These are phyloP conservation scores for Gracilinanus agilis DNA, from an alignment of 2,113 vertebrate species.

Conservation along the genomic window DNA sequence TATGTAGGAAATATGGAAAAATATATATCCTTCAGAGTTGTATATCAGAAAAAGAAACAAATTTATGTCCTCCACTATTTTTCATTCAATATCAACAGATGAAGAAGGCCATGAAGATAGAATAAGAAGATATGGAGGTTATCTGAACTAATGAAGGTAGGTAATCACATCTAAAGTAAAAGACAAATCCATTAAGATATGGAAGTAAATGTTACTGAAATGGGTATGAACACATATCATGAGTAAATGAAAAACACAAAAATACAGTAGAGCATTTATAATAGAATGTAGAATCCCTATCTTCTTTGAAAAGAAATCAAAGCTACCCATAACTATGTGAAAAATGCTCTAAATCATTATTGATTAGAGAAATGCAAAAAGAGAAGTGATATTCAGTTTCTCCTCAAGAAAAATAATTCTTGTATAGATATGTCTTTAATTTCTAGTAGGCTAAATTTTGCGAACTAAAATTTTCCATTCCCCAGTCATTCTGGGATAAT, in stretches of 20 bases:
- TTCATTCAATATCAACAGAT: neutral
- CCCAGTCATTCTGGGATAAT: neutral
- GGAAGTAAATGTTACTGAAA: neutral
- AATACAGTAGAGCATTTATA: neutral
- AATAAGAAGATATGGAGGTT: neutral
- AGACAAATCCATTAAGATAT: neutral
- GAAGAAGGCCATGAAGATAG: neutral
- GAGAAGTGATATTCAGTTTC: neutral
- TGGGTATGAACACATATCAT: neutral
- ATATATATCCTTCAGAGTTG: neutral
- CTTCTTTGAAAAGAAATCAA: neutral
- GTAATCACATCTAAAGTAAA: neutral
- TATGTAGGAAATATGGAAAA: neutral
- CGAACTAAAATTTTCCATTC: neutral
- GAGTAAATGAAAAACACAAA: neutral
- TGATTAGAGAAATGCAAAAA: no score
- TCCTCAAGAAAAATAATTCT: neutral
- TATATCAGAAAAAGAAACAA: neutral
- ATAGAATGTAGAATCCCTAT: neutral
- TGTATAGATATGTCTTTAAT: neutral
- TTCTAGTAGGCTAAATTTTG: neutral
- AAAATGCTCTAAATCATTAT: no score
- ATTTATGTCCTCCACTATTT: neutral
- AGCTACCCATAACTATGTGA: no score
- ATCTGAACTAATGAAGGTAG: neutral